Evolutionary conservation across 2,797 vertebrate genomes (phyloP).

Genomic region (Spea hammondii): DNA sequence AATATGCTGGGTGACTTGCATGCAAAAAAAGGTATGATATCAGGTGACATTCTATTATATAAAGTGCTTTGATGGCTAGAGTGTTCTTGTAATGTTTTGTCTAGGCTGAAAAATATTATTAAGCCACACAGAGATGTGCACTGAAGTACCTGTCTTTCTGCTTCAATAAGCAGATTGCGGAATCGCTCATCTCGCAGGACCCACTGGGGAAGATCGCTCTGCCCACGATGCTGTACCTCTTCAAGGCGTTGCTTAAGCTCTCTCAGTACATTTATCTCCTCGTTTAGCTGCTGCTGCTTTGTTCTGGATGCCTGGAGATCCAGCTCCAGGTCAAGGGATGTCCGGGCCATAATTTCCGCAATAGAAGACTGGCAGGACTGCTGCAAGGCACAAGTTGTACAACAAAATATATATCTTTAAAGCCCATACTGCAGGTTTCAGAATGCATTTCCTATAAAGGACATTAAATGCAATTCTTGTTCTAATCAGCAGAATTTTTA

Average conservation of each 20-base stretch:
- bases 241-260: constrained; percentile 91
- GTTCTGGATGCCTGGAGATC: constrained; percentile 98
- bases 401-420: not conserved
- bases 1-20: too few relatives aligned
- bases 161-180: constrained; percentile 85
- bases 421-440: not conserved
- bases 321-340: constrained; percentile 99
- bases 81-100: too few relatives aligned
- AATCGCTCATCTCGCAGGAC: constrained; percentile 90
- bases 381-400: constrained; percentile 43
- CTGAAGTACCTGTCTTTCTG: constrained; percentile 87
- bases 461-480: too few relatives aligned
- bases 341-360: constrained; percentile 90
- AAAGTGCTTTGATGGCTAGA: too few relatives aligned
- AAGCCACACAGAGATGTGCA: not conserved
- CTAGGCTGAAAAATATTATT: too few relatives aligned
- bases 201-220: constrained; percentile 84
- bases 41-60: too few relatives aligned
- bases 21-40: too few relatives aligned
- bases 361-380: constrained; percentile 89
- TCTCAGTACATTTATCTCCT: constrained; percentile 85
- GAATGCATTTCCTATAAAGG: not conserved
- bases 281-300: constrained; percentile 89
- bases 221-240: constrained; percentile 79
- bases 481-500: too few relatives aligned